Percentiles rank a stretch among this genome's conserved stretches.
phyloP scores from a whole-genome alignment of 2,797 vertebrate genomes.

The Gallinago solitaria region DNA sequence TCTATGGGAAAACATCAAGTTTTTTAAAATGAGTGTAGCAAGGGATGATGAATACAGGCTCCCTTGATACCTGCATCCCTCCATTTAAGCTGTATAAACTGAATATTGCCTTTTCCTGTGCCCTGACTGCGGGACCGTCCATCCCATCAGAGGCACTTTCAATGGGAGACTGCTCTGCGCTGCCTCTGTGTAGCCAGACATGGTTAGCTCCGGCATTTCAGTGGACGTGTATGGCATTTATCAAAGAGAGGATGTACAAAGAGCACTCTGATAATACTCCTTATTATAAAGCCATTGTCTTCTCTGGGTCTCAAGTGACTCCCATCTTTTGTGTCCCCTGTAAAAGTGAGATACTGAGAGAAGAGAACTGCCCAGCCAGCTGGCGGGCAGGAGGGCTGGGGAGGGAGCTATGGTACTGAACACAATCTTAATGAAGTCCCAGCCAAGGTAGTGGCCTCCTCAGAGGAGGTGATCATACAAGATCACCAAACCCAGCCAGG shows the following conservation, averaged over 20 bases:
- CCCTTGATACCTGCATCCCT: neutral
- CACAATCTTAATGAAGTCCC: neutral
- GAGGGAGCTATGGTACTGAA: neutral
- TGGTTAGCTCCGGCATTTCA: neutral
- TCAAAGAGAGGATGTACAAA: neutral
- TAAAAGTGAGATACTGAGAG: neutral
- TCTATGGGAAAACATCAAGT: neutral
- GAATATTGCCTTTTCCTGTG: neutral
- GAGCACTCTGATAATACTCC: neutral
- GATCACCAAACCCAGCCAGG: neutral
- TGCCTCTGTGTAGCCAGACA: neutral
- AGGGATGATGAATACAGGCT: neutral
- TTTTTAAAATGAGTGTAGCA: neutral
- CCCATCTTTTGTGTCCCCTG: neutral
- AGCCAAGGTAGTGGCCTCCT: neutral
- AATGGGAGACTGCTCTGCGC: neutral
- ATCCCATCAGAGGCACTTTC: neutral
- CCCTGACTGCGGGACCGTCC: neutral
- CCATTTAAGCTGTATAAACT: neutral
- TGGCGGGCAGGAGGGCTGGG: neutral
- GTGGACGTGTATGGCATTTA: neutral
- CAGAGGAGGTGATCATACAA: neutral
- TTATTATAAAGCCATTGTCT: neutral
- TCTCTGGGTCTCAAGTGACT: neutral
- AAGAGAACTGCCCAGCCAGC: neutral